Evolutionary conservation across 2,888 invertebrate genomes (phyloP).

Genomic region (Eilema depressum): DNA sequence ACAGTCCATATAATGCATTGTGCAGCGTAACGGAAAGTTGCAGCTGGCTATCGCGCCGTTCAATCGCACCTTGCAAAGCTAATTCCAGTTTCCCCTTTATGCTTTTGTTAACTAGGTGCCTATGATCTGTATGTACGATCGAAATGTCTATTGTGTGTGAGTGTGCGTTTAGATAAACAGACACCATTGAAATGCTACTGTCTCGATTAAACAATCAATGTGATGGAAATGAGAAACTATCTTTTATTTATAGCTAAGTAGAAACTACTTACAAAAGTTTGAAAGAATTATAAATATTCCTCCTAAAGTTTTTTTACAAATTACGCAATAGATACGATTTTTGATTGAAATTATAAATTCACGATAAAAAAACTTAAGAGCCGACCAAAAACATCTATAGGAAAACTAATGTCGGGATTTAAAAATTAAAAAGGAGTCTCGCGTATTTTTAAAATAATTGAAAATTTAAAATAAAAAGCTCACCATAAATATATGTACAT

Average conservation of each 20-base stretch:
- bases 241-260: background rate
- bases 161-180: background rate
- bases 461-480: background rate
- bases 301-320: too few relatives aligned
- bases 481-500: background rate
- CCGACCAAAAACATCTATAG: background rate
- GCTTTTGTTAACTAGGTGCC: background rate
- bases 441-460: background rate
- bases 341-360: too few relatives aligned
- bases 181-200: background rate
- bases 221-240: background rate
- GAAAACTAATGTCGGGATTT: background rate
- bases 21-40: constrained; percentile 23
- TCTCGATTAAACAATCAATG: constrained; percentile 1
- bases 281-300: background rate
- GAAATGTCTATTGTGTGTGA: background rate
- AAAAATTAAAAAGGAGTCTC: background rate
- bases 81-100: constrained; percentile 7
- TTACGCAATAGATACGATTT: too few relatives aligned
- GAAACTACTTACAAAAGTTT: background rate
- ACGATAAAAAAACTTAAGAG: background rate
- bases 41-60: constrained; percentile 22
- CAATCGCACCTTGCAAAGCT: constrained; percentile 5
- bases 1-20: constrained; percentile 6
- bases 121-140: background rate